phyloP scores from a whole-genome alignment of 2,888 invertebrate species.

The Barypeithes pellucidus region DNA sequence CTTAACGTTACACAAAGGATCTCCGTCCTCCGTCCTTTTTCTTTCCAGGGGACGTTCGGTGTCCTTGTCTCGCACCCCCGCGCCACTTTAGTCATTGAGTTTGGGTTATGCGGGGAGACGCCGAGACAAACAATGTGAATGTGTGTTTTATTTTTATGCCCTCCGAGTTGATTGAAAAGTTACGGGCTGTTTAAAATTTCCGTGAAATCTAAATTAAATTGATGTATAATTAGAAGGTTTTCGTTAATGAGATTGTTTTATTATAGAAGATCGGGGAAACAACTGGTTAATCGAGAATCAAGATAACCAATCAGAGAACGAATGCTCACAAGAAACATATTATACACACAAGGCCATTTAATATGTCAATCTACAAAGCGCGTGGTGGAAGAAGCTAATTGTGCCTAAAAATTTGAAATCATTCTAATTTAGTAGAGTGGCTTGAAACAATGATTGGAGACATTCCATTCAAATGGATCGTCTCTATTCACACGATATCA shows the following conservation, averaged over 20 bases:
- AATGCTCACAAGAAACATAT: too few relatives aligned
- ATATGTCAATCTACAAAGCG: too few relatives aligned
- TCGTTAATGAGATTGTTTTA: background rate
- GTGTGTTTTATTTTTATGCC: constrained; percentile 34
- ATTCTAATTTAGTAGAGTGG: too few relatives aligned
- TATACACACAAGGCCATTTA: too few relatives aligned
- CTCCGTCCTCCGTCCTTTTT: constrained; percentile 34
- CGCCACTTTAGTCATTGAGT: constrained; percentile 33
- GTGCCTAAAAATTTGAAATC: too few relatives aligned
- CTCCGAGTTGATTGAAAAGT: constrained; percentile 41
- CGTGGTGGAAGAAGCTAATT: too few relatives aligned
- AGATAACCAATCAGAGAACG: too few relatives aligned
- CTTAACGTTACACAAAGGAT: constrained; percentile 65
- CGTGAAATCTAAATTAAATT: constrained; percentile 7
- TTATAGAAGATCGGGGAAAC: too few relatives aligned
- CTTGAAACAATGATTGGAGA: too few relatives aligned
- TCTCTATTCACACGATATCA: too few relatives aligned
- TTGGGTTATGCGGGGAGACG: constrained; percentile 32
- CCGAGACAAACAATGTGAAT: constrained; percentile 44
- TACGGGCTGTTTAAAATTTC: constrained; percentile 30
- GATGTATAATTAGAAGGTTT: background rate
- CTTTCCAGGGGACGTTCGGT: constrained; percentile 22
- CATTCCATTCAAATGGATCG: too few relatives aligned
- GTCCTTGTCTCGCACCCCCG: constrained; percentile 35
- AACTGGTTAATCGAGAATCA: too few relatives aligned